A percentile compares a stretch with the other conserved stretches of the same genome.
Evolutionary conservation across 2,888 invertebrate species (phyloP).

Genomic region (Phaedon cochleariae): DNA sequence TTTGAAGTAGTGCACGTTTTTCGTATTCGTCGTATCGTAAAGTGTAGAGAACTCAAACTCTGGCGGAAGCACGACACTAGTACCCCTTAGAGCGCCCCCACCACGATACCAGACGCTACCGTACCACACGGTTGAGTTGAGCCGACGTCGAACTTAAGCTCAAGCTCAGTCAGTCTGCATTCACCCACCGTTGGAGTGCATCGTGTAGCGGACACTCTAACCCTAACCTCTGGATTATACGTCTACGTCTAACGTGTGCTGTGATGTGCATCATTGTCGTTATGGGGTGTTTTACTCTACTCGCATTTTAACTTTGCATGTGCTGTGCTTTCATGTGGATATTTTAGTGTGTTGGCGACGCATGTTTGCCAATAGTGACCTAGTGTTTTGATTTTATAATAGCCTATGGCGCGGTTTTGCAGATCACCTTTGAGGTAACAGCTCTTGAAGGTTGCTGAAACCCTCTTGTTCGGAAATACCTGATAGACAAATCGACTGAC

Average conservation of each 20-base stretch:
- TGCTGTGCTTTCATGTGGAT: conserved; percentile 51
- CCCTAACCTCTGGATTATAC: conserved; percentile 36
- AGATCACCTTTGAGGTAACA: conserved; percentile 62
- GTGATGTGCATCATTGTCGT: conserved; percentile 45
- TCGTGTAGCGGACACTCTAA: conserved; percentile 38
- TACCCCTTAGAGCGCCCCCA: conserved; percentile 61
- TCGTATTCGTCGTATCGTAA: conserved; percentile 24
- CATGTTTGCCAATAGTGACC: conserved; percentile 36
- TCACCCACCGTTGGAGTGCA: conserved; percentile 39
- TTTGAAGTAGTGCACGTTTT: conserved; percentile 37
- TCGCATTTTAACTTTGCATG: conserved; percentile 45
- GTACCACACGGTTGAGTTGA: conserved; percentile 55
- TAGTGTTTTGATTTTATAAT: conserved; percentile 44
- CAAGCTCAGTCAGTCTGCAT: conserved; percentile 57
- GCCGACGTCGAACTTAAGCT: conserved; percentile 43
- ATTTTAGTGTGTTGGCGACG: conserved; percentile 43
- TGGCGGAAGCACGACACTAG: conserved; percentile 55
- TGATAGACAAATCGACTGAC: conserved; percentile 33
- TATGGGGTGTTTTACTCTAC: conserved; percentile 50
- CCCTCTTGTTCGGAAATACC: conserved; percentile 46
- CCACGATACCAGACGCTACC: conserved; percentile 54
- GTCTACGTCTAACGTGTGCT: conserved; percentile 48
- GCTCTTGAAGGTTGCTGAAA: conserved; percentile 58
- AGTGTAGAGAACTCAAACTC: conserved; percentile 38
- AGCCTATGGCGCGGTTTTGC: conserved; percentile 62